Conservation (phyloP, 2,888 invertebrate genomes). For the Agriopis aurantiaria region DNA sequence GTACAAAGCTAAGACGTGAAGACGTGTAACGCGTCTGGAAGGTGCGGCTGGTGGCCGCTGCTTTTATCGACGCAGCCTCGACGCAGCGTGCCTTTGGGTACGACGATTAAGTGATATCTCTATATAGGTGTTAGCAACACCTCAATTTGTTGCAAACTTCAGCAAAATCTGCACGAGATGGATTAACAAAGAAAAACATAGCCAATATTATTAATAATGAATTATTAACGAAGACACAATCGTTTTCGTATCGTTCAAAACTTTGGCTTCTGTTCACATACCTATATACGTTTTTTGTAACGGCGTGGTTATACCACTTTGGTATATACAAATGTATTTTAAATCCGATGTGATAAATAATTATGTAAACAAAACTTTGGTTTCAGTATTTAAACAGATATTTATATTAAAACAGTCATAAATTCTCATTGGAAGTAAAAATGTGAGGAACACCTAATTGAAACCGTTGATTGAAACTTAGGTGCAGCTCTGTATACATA, state of each 20-base stretch:
- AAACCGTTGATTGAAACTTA: background rate
- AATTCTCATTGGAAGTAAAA: background rate
- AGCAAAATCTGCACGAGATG: too few relatives aligned
- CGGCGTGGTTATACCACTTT: too few relatives aligned
- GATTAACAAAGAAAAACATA: conserved; percentile 30
- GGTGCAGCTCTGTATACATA: conserved; percentile 42
- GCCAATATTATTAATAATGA: background rate
- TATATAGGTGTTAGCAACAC: conserved; percentile 51
- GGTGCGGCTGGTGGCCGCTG: conserved; percentile 57
- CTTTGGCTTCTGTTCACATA: too few relatives aligned
- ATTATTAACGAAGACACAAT: too few relatives aligned
- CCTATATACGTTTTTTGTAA: too few relatives aligned
- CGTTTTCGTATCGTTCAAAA: too few relatives aligned
- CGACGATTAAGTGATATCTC: conserved; percentile 67
- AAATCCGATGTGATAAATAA: too few relatives aligned
- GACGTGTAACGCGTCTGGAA: conserved; percentile 54
- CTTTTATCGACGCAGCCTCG: conserved; percentile 71
- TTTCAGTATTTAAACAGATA: too few relatives aligned
- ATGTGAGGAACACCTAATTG: background rate
- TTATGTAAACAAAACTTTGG: too few relatives aligned
- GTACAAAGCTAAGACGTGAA: conserved; percentile 46
- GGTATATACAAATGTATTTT: too few relatives aligned
- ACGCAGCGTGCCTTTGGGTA: conserved; percentile 60
- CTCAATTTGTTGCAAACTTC: background rate
- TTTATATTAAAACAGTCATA: background rate